A percentile compares a stretch with the other conserved stretches of the same genome.
Evolutionary conservation across 2,797 vertebrate species (phyloP).

Genomic region (Pteropus rufus): DNA sequence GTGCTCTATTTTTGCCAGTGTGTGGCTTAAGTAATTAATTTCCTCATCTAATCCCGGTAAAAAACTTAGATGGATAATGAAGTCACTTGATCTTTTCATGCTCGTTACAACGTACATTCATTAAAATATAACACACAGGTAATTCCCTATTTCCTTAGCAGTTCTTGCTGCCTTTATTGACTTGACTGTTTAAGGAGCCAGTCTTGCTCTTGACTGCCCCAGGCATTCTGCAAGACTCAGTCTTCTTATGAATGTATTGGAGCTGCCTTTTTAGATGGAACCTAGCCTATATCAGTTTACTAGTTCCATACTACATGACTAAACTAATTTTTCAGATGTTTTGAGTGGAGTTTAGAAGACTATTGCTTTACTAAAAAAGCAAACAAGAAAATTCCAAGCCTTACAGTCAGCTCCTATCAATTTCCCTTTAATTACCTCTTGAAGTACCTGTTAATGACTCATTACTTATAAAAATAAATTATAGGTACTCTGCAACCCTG

Average conservation of each 20-base stretch:
- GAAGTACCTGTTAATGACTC: slow-evolving; percentile 62
- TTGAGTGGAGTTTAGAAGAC: background rate
- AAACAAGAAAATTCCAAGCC: background rate
- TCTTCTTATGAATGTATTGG: background rate
- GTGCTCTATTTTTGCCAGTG: background rate
- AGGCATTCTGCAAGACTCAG: background rate
- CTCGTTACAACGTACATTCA: background rate
- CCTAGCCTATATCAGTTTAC: background rate
- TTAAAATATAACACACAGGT: background rate
- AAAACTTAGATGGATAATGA: background rate
- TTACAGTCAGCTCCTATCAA: background rate
- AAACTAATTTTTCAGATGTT: background rate
- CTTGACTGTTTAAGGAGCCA: background rate
- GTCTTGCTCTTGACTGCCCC: background rate
- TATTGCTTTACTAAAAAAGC: slow-evolving; percentile 30
- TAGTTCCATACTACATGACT: background rate
- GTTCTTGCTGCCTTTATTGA: background rate
- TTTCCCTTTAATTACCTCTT: slow-evolving; percentile 59
- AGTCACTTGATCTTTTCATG: slow-evolving; percentile 36
- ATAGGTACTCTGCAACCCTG: background rate
- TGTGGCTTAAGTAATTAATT: background rate
- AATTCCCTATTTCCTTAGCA: background rate
- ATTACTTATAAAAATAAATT: slow-evolving; percentile 61
- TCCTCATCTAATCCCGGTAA: slow-evolving; percentile 4
- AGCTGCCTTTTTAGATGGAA: background rate